phyloP scores from a whole-genome alignment of 2,113 vertebrate genomes.

The Gila orcuttii region DNA sequence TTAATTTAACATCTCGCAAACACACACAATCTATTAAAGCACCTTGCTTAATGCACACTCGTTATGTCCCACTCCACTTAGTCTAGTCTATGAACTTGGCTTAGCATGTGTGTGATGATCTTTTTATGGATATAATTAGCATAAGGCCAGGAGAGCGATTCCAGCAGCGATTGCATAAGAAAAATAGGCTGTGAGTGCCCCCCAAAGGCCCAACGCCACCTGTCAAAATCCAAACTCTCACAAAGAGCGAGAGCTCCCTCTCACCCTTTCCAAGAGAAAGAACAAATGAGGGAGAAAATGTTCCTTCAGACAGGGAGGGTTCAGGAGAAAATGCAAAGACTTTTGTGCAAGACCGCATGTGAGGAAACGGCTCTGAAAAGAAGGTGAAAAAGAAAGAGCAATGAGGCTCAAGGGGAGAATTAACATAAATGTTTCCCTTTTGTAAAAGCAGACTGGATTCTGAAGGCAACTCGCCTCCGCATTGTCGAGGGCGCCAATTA shows the following conservation, averaged over 20 bases:
- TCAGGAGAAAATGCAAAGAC: not conserved
- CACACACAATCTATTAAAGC: constrained; percentile 5
- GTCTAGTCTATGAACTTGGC: not conserved
- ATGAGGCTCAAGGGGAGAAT: constrained; percentile 21
- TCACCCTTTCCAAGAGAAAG: not conserved
- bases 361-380: not conserved
- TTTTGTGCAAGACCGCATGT: not conserved
- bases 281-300: not conserved
- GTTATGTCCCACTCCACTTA: constrained; percentile 4
- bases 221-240: not conserved
- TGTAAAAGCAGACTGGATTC: constrained; percentile 27
- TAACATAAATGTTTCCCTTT: constrained; percentile 42
- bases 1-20: not conserved
- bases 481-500: constrained; percentile 54
- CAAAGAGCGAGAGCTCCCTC: not conserved
- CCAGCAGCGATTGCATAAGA: not conserved
- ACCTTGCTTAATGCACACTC: constrained; percentile 4
- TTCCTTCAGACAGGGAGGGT: not conserved
- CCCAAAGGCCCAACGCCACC: constrained; percentile 18
- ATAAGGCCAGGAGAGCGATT: not conserved
- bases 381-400: not conserved
- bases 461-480: constrained; percentile 32
- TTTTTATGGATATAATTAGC: constrained; percentile 39
- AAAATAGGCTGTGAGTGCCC: constrained; percentile 23
- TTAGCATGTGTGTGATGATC: constrained; percentile 33